phyloP scores from a whole-genome alignment of 2,113 vertebrate species.

The Salvelinus alpinus region DNA sequence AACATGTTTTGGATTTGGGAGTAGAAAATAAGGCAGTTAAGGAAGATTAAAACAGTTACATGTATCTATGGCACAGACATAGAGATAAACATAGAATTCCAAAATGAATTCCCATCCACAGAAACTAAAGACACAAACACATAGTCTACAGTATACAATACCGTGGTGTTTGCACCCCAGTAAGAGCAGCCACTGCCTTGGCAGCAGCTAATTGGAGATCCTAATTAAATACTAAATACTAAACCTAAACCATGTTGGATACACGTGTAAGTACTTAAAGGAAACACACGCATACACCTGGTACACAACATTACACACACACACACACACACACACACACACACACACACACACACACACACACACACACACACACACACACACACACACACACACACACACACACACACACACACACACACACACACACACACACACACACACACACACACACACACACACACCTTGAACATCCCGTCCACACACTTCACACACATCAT shows the following conservation, averaged over 20 bases:
- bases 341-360: not conserved
- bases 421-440: too few species aligned
- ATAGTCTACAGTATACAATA: not conserved
- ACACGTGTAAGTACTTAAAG: not conserved
- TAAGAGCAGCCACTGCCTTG: too few species aligned
- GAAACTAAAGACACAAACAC: not conserved
- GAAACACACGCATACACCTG: not conserved
- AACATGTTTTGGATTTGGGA: not conserved
- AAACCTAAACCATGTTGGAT: too few species aligned
- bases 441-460: too few species aligned
- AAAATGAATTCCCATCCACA: too few species aligned
- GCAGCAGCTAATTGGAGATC: too few species aligned
- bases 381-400: not conserved
- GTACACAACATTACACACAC: not conserved
- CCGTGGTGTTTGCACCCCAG: too few species aligned
- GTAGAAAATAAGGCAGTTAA: too few species aligned
- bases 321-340: not conserved
- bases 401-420: not conserved
- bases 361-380: not conserved
- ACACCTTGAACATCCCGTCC: too few species aligned
- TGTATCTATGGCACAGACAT: conserved; percentile 11
- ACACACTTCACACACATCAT: not conserved
- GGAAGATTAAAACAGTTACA: conserved; percentile 45
- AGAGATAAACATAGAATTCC: too few species aligned
- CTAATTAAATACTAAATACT: too few species aligned